These are phyloP conservation scores for Saguinus imperator DNA, from an alignment of 2,113 vertebrate species.

Conservation along the genomic window DNA sequence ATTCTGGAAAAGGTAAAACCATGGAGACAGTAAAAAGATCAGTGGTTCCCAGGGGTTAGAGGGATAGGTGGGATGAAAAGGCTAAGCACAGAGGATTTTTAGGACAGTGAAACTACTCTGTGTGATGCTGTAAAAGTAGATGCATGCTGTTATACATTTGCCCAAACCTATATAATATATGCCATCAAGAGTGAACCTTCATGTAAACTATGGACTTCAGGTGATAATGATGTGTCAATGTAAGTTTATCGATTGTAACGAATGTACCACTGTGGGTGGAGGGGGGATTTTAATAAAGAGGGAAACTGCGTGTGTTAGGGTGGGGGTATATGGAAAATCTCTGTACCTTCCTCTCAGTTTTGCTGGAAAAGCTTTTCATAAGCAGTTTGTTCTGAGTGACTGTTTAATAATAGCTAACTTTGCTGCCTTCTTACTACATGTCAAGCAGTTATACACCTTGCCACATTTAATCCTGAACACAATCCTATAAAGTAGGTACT, in stretches of 20 bases:
- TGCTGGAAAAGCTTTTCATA: background rate
- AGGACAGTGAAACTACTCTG: background rate
- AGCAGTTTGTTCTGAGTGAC: background rate
- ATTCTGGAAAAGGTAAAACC: background rate
- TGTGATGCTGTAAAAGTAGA: too few relatives aligned
- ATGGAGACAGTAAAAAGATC: background rate
- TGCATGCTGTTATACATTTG: background rate
- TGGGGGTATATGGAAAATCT: background rate
- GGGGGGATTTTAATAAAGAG: background rate
- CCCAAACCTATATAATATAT: background rate
- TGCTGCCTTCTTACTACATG: background rate
- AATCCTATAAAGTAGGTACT: background rate
- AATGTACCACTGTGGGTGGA: background rate
- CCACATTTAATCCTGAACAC: slow-evolving; percentile 20
- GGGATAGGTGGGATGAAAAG: background rate
- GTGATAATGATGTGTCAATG: background rate
- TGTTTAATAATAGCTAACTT: background rate
- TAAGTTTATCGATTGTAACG: background rate
- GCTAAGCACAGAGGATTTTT: background rate
- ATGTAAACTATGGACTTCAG: background rate
- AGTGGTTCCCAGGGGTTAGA: background rate
- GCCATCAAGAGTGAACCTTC: background rate
- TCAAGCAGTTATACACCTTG: background rate
- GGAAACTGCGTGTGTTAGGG: background rate
- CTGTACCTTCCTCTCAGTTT: background rate